Evolutionary conservation across 2,113 vertebrate genomes (phyloP), one percentile per base, ranked within the genome.

Genomic region (Atractosteus spatula): DNA sequence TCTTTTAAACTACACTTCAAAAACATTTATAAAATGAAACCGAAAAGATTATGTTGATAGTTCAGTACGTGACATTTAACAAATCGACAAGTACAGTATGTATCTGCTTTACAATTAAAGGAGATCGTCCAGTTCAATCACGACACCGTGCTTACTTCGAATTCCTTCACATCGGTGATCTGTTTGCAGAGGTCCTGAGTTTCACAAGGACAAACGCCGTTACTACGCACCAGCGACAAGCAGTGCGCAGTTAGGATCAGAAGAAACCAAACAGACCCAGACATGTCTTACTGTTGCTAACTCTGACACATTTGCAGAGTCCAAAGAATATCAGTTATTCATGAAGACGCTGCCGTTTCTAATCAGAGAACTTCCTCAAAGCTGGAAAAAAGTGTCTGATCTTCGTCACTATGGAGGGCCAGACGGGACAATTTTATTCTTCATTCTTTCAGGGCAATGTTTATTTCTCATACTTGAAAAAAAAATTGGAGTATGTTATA

Each of bases 131-230:
- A 29, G 29, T 29, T 29, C 29, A 29, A 29, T 29, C 2, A 29
- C 1, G 29, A 29, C 29, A 29, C 29, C 14, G 57, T 8, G 17
- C 68, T 62, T 44, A 91, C 89, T 86, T 92, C 91, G 11, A 85
- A 89, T 69, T 83, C 83, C 74, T 78, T 84, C 64, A 88, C 66
- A 0, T 68, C 69, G 0, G 77, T 83, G 43, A 92, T 79, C 54
- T 75, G 88, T 3, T 74, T 72, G 68, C 91, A 92, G 7, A 91
- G 83, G 51, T 89, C 78, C 54, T 81, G 71, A 8, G 68, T 77
- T 59, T 80, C 78, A 71, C 91, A 92, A 7, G 91, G 91, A 78
- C 91, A 92, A 3, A 42, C 43, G 3, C 10, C 16, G 3, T 82
- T 73, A 0, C 71, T 73, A 0, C 47, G 4, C 0, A 73, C 10